Evolutionary conservation across 2,888 invertebrate genomes (phyloP), one percentile per base, ranked within the genome.

Genomic region (Drosophila suboccidentalis): DNA sequence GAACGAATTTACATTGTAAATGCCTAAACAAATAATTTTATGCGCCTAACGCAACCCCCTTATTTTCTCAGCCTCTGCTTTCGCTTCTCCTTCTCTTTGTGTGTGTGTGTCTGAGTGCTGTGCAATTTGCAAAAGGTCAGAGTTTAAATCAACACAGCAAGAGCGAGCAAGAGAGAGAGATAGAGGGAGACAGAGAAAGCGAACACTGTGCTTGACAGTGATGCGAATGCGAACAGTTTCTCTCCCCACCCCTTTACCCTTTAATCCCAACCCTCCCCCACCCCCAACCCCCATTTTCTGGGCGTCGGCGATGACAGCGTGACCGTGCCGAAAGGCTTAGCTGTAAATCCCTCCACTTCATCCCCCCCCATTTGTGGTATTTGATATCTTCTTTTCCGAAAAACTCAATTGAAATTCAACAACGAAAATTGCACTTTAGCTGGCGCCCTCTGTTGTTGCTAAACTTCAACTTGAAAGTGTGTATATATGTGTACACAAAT

Each of bases 1-100:
- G 79, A 87, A 84, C 68, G 89, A 87, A 83, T 83, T 89, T 83
- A 85, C 83, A 83, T 83, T 83, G 89, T 83, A 81, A 87, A 81
- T 87, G 82, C 83, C 83, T 83, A 83, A 89, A 75, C 87, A 83
- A 89, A 83, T 78, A 87, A 75, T 80, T 80, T 76, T 68, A 60
- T 75, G 64, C 38, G 79, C 54, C 64, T 55, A 57, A 32, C 58
- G 39, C n/a, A 11, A 5, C 11, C 5, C 29, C 26, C 13, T 17
- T 22, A 6, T 15, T 10, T 19, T 38, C 11, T 46, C 29, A 13
- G 10, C 10, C 9, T 10, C 46, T 46, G 5, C 22, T 13, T 38
- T 22, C 11, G 19, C 19, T 11, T n/a, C 10, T 11, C 2, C 17
- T 36, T 36, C 38, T 36, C 39, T 38, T 19, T 57, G 26, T 60